Evolutionary conservation across 2,797 vertebrate genomes (phyloP), one percentile per base, ranked within the genome.

Genomic region (Neoniphon sammara): DNA sequence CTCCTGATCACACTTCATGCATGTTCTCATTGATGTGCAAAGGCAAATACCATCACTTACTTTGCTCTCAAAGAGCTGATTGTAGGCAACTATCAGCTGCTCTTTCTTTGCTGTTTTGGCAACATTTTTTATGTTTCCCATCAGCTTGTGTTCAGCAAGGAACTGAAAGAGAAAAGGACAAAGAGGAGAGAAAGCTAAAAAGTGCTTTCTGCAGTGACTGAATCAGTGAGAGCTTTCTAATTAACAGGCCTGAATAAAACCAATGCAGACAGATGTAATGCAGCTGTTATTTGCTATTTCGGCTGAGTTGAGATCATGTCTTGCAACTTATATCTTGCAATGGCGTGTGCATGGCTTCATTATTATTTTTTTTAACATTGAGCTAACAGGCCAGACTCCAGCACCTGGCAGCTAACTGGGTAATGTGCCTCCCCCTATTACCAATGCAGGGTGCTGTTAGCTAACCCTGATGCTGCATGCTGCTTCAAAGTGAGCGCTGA

Each of bases 51-150:
- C 3, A 20, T 17, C 39, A 86, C 93, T 82, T 86, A 99, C 97
- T 95, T 97, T 95, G 63, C 92, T 96, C 87, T 95, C 90, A 89
- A 98, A 98, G 2, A 98, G 96, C 81, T 96, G 94, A 56, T 95
- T 95, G 88, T 99, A 99, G 39, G 96, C 96, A 3, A 87, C 61
- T 25, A 96, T 88, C 27, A 99, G 92, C 30, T 98, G 96, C 25
- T 99, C 97, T 92, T 99, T 99, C 34, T 96, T 99, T 39, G 96
- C 96, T 0, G 97, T 98, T 93, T 99, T 98, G 0, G 96, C 94
- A 53, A 99, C 97, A 88, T 97, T 99, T 87, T 99, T 99, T 21
- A 98, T 94, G 85, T 98, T 98, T 88, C 97, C 98, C 78, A 97
- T 84, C 82, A 99, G 92, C 76, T 97, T 97, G 88, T 98, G 95